These are phyloP conservation scores for Pissodes strobi DNA, from an alignment of 1,140 invertebrate genomes.

Conservation along the genomic window DNA sequence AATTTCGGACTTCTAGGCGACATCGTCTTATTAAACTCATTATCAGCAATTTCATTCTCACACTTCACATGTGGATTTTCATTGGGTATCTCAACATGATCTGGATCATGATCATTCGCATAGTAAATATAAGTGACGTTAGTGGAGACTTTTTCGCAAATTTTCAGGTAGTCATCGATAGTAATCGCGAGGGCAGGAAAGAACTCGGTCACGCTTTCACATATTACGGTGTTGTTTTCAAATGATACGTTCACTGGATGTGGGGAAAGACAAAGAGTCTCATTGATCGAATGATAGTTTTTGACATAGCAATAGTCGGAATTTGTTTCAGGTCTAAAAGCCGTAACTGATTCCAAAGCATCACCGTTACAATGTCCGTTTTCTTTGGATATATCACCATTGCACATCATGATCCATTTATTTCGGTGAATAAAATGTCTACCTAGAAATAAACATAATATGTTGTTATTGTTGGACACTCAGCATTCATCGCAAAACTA, in stretches of 20 bases:
- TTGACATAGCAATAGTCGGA: conserved; percentile 30
- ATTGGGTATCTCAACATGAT: conserved; percentile 32
- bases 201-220: conserved; percentile 11
- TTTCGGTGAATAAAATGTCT: conserved; percentile 27
- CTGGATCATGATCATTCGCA: conserved; percentile 19
- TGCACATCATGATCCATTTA: conserved; percentile 26
- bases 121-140: conserved; percentile 26
- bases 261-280: conserved; percentile 29
- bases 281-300: conserved; percentile 17
- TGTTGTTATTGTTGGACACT: too few species aligned
- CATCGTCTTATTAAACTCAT: neutral
- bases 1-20: neutral
- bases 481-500: too few species aligned
- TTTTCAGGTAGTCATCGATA: conserved; percentile 29
- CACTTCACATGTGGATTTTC: conserved; percentile 23
- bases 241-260: conserved; percentile 23
- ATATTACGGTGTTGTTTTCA: conserved; percentile 18
- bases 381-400: conserved; percentile 25
- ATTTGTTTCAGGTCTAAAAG: conserved; percentile 17
- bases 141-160: conserved; percentile 20
- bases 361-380: conserved; percentile 34
- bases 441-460: too few species aligned
- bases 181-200: conserved; percentile 18
- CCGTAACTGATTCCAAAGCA: conserved; percentile 20
- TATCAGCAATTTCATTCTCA: conserved; percentile 11